phyloP scores from a whole-genome alignment of 2,113 vertebrate genomes.

The Malurus alboscapulatus region DNA sequence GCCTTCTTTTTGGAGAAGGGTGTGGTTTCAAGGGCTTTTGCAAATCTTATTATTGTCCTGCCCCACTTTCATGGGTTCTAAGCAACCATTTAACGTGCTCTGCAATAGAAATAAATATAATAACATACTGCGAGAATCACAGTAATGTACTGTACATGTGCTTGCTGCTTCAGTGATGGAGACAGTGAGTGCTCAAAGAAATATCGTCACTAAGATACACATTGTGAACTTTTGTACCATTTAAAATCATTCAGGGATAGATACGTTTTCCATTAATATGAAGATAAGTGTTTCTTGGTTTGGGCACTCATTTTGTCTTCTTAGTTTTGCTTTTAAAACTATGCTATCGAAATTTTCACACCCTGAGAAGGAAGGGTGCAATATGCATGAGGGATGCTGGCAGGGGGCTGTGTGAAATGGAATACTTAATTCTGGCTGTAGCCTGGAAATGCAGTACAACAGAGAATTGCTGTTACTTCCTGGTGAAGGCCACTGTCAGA shows the following conservation, averaged over 20 bases:
- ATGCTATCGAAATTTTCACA: background rate
- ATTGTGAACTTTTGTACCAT: background rate
- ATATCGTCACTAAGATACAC: background rate
- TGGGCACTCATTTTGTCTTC: background rate
- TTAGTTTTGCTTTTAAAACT: conserved; percentile 6
- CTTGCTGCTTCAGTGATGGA: background rate
- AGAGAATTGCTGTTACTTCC: background rate
- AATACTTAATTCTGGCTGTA: background rate
- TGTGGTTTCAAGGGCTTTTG: background rate
- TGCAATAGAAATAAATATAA: conserved; percentile 8
- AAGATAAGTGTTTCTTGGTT: background rate
- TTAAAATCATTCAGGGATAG: background rate
- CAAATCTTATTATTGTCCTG: background rate
- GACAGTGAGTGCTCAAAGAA: background rate
- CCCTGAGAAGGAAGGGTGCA: background rate
- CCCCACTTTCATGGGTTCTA: background rate
- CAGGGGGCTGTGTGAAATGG: background rate
- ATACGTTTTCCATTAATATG: background rate
- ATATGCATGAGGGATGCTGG: background rate
- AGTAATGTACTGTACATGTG: background rate
- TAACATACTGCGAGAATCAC: background rate
- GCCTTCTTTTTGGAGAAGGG: background rate
- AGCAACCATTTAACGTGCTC: background rate
- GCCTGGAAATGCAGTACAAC: background rate
- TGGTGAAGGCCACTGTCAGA: background rate